Evolutionary conservation across 2,888 invertebrate genomes (phyloP).

Genomic region (Mesorhabditis spiculigera): DNA sequence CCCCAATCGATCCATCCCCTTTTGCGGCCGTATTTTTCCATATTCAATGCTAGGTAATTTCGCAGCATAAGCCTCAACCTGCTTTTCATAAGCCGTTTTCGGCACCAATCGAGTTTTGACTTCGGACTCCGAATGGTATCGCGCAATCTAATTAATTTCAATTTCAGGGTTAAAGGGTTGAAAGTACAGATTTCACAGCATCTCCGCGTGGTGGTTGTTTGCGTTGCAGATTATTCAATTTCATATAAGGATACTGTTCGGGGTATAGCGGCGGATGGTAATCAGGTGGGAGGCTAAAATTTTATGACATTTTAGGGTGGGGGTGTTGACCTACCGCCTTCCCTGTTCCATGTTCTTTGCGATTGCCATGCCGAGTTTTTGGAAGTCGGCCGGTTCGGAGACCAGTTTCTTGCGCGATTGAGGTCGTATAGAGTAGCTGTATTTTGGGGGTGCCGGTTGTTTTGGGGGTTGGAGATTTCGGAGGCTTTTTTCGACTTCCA

Average conservation of each 20-base stretch:
- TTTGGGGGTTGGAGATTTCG: too few relatives aligned
- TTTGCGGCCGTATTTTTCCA: too few relatives aligned
- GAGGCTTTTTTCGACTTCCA: neutral
- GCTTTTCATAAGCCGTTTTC: too few relatives aligned
- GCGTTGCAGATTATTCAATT: neutral
- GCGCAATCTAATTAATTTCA: too few relatives aligned
- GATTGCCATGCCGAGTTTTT: constrained; percentile 4
- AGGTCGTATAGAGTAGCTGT: neutral
- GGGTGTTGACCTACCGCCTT: neutral
- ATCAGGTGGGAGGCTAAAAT: neutral
- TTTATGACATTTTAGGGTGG: neutral
- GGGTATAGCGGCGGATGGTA: neutral
- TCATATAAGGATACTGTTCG: constrained; percentile 4
- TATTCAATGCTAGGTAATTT: too few relatives aligned
- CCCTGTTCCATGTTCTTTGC: neutral
- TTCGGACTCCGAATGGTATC: too few relatives aligned
- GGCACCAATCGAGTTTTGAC: too few relatives aligned
- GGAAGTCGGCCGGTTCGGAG: constrained; percentile 5
- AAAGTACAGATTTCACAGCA: neutral
- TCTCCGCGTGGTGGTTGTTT: neutral
- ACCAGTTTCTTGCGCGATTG: neutral
- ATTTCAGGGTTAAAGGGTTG: too few relatives aligned
- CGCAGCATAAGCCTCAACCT: too few relatives aligned
- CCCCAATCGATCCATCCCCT: too few relatives aligned
- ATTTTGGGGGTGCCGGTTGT: too few relatives aligned